A percentile compares a stretch with the other conserved stretches of the same genome.
These are phyloP conservation scores for Thymelicus sylvestris DNA, from an alignment of 2,888 invertebrate genomes.

Conservation along the genomic window DNA sequence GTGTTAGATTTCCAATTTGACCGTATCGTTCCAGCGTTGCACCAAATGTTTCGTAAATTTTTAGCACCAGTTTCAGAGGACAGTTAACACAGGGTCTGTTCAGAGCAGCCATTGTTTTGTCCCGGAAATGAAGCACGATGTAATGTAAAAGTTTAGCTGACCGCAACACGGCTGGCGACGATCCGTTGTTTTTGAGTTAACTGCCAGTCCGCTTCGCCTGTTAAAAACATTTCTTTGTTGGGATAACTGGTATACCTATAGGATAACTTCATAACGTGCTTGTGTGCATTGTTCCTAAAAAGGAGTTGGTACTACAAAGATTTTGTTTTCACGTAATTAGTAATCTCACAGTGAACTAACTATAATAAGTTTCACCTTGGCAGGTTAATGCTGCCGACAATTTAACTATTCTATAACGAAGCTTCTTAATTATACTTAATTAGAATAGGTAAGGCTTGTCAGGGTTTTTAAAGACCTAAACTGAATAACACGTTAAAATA, in stretches of 20 bases:
- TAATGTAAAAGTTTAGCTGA: conserved; percentile 22
- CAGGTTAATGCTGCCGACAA: too few species aligned
- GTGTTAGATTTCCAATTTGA: not conserved
- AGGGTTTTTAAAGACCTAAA: not conserved
- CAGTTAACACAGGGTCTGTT: not conserved
- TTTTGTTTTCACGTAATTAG: too few species aligned
- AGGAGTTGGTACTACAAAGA: too few species aligned
- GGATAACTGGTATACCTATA: not conserved
- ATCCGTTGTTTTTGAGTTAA: conserved; percentile 11
- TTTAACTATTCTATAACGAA: too few species aligned
- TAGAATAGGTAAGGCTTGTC: not conserved
- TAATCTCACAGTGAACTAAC: too few species aligned
- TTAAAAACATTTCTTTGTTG: not conserved
- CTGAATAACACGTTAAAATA: too few species aligned
- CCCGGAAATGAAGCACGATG: conserved; percentile 26
- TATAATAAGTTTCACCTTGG: too few species aligned
- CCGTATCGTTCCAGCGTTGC: not conserved
- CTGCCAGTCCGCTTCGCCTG: conserved; percentile 2
- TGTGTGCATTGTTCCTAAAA: too few species aligned
- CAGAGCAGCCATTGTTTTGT: conserved; percentile 10
- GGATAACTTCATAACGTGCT: too few species aligned
- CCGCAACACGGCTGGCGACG: conserved; percentile 11
- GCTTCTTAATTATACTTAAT: too few species aligned
- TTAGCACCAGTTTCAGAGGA: not conserved
- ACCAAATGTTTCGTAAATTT: conserved; percentile 5